Conservation (phyloP, 2,797 vertebrate species). For the Halcyon leucocephala region DNA sequence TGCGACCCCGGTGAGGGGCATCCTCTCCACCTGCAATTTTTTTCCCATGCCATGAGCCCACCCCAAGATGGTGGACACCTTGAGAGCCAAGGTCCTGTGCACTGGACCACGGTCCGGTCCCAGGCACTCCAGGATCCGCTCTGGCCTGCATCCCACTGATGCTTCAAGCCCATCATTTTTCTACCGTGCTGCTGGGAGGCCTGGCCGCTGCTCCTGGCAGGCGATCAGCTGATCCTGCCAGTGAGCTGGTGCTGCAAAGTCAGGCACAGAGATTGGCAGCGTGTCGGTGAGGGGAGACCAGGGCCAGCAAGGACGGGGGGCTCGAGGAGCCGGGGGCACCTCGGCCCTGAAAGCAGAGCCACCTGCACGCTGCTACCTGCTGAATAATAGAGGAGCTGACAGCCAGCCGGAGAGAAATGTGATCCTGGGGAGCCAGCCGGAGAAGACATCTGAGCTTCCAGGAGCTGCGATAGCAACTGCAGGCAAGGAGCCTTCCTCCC, state of each 20-base stretch:
- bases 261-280: slow-evolving; percentile 54
- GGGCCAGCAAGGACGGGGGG: not conserved
- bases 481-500: not conserved
- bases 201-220: not conserved
- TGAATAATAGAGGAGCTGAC: slow-evolving; percentile 68
- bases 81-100: not conserved
- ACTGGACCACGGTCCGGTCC: accelerated
- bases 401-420: slow-evolving; percentile 43
- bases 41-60: accelerated
- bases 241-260: slow-evolving; percentile 40
- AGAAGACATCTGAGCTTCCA: slow-evolving; percentile 40
- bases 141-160: accelerated
- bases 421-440: slow-evolving; percentile 11
- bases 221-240: slow-evolving; percentile 49
- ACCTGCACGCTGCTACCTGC: slow-evolving; percentile 57
- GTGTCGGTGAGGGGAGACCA: not conserved
- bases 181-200: not conserved
- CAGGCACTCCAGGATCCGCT: accelerated
- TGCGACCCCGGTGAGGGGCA: accelerated
- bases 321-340: not conserved
- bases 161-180: not conserved
- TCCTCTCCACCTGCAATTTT: not conserved
- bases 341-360: slow-evolving; percentile 48
- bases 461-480: slow-evolving; percentile 4
- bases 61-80: not conserved